Evolutionary conservation across 2,113 vertebrate genomes (phyloP).

Genomic region (Laticauda colubrina): DNA sequence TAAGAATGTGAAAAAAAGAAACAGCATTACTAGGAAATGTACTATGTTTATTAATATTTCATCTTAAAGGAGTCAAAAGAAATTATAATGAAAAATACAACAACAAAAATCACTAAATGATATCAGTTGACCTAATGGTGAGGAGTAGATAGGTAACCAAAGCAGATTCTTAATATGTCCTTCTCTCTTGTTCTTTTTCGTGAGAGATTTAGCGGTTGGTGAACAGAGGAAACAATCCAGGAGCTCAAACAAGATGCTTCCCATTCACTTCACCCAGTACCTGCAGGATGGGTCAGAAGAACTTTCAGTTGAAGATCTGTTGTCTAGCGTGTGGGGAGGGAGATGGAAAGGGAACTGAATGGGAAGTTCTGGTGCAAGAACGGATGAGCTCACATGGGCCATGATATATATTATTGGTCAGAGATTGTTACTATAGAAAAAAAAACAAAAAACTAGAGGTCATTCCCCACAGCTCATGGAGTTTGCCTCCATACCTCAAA

Average conservation of each 20-base stretch:
- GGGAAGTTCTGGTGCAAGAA: background rate
- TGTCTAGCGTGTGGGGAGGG: background rate
- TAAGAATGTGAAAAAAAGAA: slow-evolving; percentile 3
- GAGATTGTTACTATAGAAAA: background rate
- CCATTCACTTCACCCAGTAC: background rate
- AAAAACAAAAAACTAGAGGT: background rate
- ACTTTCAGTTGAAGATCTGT: background rate
- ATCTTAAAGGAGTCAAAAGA: background rate
- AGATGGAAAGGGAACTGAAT: background rate
- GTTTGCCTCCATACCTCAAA: background rate
- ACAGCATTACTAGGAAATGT: background rate
- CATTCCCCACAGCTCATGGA: background rate
- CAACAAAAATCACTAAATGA: background rate
- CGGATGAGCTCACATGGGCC: background rate
- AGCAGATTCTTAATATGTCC: background rate
- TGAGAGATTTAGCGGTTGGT: background rate
- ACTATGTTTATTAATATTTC: background rate
- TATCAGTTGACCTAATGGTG: background rate
- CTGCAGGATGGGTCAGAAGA: background rate
- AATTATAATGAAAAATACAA: background rate
- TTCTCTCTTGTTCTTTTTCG: background rate
- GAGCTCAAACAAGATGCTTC: background rate
- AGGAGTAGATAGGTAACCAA: background rate
- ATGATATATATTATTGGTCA: background rate
- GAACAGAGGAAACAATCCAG: background rate